Conservation (phyloP, 2,113 vertebrate species). For the Saguinus midas region DNA sequence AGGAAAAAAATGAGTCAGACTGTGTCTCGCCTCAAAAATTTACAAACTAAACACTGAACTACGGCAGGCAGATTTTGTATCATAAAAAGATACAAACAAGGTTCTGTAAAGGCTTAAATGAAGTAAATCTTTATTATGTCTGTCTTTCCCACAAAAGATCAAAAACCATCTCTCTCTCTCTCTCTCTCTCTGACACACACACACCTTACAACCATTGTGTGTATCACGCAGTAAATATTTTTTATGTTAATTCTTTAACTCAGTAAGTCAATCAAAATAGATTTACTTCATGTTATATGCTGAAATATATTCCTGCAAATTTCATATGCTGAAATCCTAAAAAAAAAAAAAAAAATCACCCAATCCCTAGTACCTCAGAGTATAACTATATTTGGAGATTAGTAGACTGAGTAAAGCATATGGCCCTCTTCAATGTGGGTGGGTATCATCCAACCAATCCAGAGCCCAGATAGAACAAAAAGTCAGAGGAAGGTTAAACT, state of each 20-base stretch:
- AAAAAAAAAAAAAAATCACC: no score
- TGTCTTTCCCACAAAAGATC: constrained; percentile 14
- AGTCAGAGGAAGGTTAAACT: no score
- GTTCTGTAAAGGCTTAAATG: background rate
- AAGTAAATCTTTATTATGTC: background rate
- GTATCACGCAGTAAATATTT: background rate
- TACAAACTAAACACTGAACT: constrained; percentile 24
- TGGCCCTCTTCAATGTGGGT: no score
- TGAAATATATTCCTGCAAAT: background rate
- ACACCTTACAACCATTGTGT: background rate
- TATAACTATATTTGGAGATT: background rate
- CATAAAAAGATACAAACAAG: constrained; percentile 47
- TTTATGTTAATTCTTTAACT: background rate
- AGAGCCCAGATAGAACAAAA: no score
- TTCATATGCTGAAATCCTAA: background rate
- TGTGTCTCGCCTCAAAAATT: constrained; percentile 36
- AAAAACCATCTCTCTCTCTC: background rate
- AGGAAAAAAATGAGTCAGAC: constrained; percentile 31
- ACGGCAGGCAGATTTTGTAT: background rate
- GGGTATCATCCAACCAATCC: no score
- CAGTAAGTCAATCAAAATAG: background rate
- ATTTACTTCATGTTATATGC: background rate
- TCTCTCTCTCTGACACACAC: background rate
- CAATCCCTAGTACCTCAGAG: background rate
- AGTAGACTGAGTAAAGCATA: no score